Base-by-base conservation (phyloP, 2,888 invertebrate genomes). In the Linnaemya tessellans region DNA sequence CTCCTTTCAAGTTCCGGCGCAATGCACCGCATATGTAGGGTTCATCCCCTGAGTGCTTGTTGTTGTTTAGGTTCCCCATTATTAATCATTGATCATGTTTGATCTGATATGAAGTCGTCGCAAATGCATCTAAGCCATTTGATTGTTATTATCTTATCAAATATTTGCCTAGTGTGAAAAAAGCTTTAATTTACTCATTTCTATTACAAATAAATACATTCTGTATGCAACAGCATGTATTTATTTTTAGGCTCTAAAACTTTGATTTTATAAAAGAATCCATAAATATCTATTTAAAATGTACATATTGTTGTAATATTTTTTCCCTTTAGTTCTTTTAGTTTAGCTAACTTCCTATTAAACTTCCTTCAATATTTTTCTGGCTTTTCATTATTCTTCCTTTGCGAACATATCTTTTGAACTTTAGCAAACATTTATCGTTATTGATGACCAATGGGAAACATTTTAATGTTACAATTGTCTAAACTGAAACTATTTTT, bases 361-460 rank as follows among this genome's bases (percentile, higher is more conserved):
- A 77, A 80, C 56, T 77, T 73, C 73, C 68, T 64, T 30, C 25
- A 51, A 18, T 54, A 30, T 56, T 25, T 62, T 7, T 11, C 13
- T 38, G 9, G 20, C 22, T 46, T 67, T 77, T 68, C 43, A 22
- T 58, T 77, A 30, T 70, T 67, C n/a, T 13, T 51, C 13, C 38
- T 43, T 58, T 56, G 64, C 1, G 46, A 38, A 30, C 13, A 60
- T 18, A 20, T 60, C 38, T 74, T 38, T 79, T 38, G 30, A 65
- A 84, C 58, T 73, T 60, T 49, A 62, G 67, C 77, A 81, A 84
- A 79, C 67, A 65, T 74, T 80, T 80, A 71, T 74, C 77, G 77
- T 80, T 84, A 80, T 84, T 86, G 84, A 84, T 78, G 80, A 58
- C 80, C 84, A 84, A 86, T 70, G 80, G 77, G 82, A 82, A 82